phyloP scores from a whole-genome alignment of 1,140 invertebrate genomes.

The Polypedilum vanderplanki region DNA sequence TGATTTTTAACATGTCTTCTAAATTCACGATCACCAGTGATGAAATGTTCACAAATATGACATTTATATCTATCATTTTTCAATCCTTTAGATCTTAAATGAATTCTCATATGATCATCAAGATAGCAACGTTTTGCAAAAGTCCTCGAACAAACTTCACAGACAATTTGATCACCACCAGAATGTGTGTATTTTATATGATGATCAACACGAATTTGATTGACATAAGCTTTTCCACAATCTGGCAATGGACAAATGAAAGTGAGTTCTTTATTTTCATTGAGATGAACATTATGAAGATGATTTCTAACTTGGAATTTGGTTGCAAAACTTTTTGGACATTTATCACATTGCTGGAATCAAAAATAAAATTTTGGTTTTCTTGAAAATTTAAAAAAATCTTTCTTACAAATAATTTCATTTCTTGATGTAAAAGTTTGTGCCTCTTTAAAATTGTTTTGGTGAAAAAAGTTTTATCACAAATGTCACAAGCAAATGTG shows the following conservation, averaged over 20 bases:
- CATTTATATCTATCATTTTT: background rate
- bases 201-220: background rate
- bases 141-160: background rate
- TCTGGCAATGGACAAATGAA: background rate
- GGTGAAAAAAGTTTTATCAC: too few species aligned
- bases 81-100: slow-evolving; percentile 33
- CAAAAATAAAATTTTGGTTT: too few species aligned
- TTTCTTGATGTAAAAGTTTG: background rate
- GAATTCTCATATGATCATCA: slow-evolving; percentile 38
- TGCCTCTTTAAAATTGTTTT: background rate
- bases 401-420: background rate
- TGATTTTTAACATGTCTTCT: slow-evolving; percentile 32
- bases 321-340: slow-evolving; percentile 37
- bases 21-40: background rate
- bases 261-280: slow-evolving; percentile 32
- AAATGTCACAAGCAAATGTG: background rate
- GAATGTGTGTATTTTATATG: background rate
- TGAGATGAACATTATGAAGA: background rate
- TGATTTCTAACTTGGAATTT: slow-evolving; percentile 33
- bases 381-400: too few species aligned
- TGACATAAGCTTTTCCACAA: background rate
- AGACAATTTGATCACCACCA: slow-evolving; percentile 32
- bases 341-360: slow-evolving; percentile 37
- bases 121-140: slow-evolving; percentile 32
- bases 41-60: background rate